Conservation (phyloP, 2,797 vertebrate genomes). For the Rallus crepitans region DNA sequence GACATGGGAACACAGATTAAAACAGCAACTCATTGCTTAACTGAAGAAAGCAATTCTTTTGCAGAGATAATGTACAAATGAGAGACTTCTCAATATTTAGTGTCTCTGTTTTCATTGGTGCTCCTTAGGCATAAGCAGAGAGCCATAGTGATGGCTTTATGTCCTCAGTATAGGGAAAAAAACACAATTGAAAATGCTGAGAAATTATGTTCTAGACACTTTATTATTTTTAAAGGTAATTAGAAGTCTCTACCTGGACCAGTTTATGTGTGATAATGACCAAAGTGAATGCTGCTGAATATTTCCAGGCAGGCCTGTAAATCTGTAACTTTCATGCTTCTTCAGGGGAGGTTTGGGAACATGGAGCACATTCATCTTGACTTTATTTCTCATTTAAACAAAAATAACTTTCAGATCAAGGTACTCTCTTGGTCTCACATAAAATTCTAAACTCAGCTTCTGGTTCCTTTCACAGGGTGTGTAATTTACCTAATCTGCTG, state of each 20-base stretch:
- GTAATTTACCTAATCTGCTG: neutral
- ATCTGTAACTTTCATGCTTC: slow-evolving; percentile 6
- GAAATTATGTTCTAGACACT: neutral
- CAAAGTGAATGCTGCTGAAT: neutral
- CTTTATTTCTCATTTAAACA: neutral
- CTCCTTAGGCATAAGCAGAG: neutral
- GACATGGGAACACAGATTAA: neutral
- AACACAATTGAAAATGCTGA: neutral
- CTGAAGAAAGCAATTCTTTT: neutral
- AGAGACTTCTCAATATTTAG: neutral
- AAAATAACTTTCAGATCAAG: neutral
- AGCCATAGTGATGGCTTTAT: neutral
- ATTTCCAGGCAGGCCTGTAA: neutral
- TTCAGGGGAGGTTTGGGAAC: neutral
- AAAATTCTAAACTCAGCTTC: neutral
- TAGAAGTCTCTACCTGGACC: neutral
- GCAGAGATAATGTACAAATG: neutral
- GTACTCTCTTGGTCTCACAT: neutral
- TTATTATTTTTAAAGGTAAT: slow-evolving; percentile 17
- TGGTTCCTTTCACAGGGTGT: neutral
- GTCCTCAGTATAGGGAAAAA: neutral
- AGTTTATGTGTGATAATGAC: neutral
- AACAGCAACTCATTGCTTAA: neutral
- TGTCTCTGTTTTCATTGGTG: neutral
- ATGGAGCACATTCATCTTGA: neutral